phyloP scores from a whole-genome alignment of 1,140 invertebrate genomes.

The Ceratina australensis region DNA sequence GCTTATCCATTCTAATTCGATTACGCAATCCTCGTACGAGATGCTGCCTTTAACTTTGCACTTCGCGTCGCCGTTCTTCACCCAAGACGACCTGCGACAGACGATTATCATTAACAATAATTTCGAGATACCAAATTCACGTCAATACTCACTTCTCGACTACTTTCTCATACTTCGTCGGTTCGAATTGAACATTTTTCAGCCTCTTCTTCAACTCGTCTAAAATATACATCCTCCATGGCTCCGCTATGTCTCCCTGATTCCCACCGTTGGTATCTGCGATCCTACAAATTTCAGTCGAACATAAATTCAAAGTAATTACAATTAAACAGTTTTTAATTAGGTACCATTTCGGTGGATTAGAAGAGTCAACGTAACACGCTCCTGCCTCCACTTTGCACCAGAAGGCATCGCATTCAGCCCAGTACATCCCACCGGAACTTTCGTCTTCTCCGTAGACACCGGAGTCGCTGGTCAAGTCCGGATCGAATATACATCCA shows the following conservation, averaged over 20 bases:
- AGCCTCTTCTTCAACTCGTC: constrained; percentile 84
- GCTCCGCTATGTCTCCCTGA: constrained; percentile 84
- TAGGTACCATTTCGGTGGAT: constrained; percentile 87
- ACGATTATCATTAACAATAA: neutral
- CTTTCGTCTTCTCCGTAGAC: constrained; percentile 88
- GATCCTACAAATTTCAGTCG: constrained; percentile 74
- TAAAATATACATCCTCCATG: constrained; percentile 88
- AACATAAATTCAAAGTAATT: neutral
- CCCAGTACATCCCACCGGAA: constrained; percentile 84
- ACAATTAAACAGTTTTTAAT: neutral
- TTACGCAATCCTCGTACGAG: constrained; percentile 86
- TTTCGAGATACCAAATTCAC: neutral
- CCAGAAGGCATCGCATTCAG: constrained; percentile 88
- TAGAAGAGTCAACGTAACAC: constrained; percentile 84
- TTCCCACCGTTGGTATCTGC: constrained; percentile 80
- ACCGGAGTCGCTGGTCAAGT: constrained; percentile 84
- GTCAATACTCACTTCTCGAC: constrained; percentile 82
- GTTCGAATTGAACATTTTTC: constrained; percentile 78
- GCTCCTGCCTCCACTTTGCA: constrained; percentile 89
- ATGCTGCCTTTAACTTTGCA: constrained; percentile 82
- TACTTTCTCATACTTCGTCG: constrained; percentile 85
- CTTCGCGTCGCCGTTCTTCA: constrained; percentile 88
- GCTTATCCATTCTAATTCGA: constrained; percentile 91
- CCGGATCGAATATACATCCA: constrained; percentile 88
- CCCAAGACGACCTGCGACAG: constrained; percentile 85